phyloP scores from a whole-genome alignment of 2,888 invertebrate genomes.

The Catocala sponsa region DNA sequence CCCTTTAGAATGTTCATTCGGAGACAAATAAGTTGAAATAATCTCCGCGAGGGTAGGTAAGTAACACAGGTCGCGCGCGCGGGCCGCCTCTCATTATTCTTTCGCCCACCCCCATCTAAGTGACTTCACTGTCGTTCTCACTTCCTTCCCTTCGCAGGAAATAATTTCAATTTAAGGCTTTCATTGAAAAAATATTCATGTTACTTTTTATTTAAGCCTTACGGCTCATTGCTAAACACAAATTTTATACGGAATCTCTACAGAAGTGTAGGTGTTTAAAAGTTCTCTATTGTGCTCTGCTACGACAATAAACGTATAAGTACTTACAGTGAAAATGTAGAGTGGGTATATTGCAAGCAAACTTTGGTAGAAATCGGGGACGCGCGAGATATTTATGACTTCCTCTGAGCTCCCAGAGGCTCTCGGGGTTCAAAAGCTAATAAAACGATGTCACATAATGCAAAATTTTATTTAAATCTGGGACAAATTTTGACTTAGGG shows the following conservation, averaged over 20 bases:
- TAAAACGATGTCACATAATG: slow-evolving; percentile 76
- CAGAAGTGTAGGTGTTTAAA: slow-evolving; percentile 51
- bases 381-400: slow-evolving; percentile 79
- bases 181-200: slow-evolving; percentile 70
- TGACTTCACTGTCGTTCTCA: slow-evolving; percentile 78
- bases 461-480: slow-evolving; percentile 65
- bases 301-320: slow-evolving; percentile 59
- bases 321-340: slow-evolving; percentile 55
- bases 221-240: slow-evolving; percentile 33
- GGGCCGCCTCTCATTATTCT: slow-evolving; percentile 75
- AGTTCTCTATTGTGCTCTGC: slow-evolving; percentile 48
- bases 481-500: slow-evolving; percentile 55
- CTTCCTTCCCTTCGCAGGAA: slow-evolving; percentile 76
- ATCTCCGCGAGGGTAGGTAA: slow-evolving; percentile 59
- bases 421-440: slow-evolving; percentile 77
- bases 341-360: slow-evolving; percentile 67
- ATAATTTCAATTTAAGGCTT: slow-evolving; percentile 75
- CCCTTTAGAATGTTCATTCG: slow-evolving; percentile 62
- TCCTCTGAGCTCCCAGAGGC: slow-evolving; percentile 70
- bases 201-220: slow-evolving; percentile 54
- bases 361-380: slow-evolving; percentile 74
- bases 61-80: slow-evolving; percentile 60
- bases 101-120: slow-evolving; percentile 70
- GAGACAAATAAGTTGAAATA: slow-evolving; percentile 78
- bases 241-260: slow-evolving; percentile 37